Conservation (phyloP, 2,888 invertebrate genomes). For the Atherix ibis region DNA sequence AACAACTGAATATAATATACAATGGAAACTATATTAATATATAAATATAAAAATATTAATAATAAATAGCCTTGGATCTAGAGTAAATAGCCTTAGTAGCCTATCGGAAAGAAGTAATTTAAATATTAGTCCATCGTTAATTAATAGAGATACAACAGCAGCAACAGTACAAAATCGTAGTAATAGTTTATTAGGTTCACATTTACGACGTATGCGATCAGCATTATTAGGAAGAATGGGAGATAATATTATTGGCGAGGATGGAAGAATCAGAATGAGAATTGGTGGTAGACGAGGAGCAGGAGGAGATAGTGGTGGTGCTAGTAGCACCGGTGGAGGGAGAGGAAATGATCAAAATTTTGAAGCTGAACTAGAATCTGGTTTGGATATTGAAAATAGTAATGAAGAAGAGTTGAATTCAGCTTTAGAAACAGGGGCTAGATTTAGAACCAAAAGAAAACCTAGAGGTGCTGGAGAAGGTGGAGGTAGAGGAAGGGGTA, state of each 20-base stretch:
- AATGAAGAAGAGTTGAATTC: no score
- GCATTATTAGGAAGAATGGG: conserved; percentile 20
- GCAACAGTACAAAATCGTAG: conserved; percentile 15
- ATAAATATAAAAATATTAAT: no score
- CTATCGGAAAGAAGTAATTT: conserved; percentile 6
- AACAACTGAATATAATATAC: no score
- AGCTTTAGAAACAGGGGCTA: no score
- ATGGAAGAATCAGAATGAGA: neutral
- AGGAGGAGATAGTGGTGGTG: conserved; percentile 1
- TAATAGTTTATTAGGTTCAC: conserved; percentile 18
- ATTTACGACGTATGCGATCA: conserved; percentile 18
- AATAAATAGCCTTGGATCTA: conserved; percentile 21
- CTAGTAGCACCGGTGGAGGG: no score
- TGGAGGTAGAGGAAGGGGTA: neutral
- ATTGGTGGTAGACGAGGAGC: neutral
- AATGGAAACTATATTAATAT: no score
- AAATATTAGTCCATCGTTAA: conserved; percentile 9
- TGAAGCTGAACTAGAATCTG: no score
- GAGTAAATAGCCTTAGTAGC: conserved; percentile 22
- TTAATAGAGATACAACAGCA: conserved; percentile 8
- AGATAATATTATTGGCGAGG: no score
- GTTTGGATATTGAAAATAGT: conserved; percentile 1
- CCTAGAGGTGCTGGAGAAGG: neutral
- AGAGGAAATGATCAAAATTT: no score
- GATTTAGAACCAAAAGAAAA: no score